phyloP scores from a whole-genome alignment of 2,113 vertebrate species.

The Pandion haliaetus region DNA sequence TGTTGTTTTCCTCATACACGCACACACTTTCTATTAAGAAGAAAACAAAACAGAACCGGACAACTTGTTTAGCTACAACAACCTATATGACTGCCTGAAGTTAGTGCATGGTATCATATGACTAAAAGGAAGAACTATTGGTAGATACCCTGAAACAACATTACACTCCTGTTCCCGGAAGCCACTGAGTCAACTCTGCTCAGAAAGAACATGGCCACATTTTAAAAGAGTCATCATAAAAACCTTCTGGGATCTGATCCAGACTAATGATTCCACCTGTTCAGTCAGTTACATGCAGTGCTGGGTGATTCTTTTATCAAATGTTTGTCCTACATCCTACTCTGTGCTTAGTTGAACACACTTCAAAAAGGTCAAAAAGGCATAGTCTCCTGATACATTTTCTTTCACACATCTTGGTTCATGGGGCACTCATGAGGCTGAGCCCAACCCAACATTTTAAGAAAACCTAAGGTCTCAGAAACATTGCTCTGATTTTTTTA shows the following conservation, averaged over 20 bases:
- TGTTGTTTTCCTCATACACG: background rate
- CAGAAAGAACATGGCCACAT: conserved; percentile 22
- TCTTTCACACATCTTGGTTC: background rate
- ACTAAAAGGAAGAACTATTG: background rate
- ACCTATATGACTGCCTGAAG: background rate
- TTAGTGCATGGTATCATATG: background rate
- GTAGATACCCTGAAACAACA: background rate
- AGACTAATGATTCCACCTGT: conserved; percentile 49
- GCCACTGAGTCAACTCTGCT: conserved; percentile 27
- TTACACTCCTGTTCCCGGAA: conserved; percentile 30
- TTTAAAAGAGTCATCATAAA: conserved; percentile 51
- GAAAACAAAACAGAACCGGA: background rate
- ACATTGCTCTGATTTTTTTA: background rate
- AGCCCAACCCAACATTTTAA: background rate
- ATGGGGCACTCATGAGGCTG: background rate
- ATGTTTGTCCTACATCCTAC: background rate
- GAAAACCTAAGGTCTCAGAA: background rate
- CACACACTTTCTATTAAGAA: background rate
- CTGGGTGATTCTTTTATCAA: background rate
- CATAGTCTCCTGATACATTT: background rate
- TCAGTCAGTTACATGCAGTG: background rate
- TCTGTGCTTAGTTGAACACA: background rate
- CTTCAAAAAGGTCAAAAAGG: background rate
- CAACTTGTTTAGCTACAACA: background rate
- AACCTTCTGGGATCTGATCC: conserved; percentile 52